Evolutionary conservation across 2,888 invertebrate genomes (phyloP).

Genomic region (Camponotus fellah): DNA sequence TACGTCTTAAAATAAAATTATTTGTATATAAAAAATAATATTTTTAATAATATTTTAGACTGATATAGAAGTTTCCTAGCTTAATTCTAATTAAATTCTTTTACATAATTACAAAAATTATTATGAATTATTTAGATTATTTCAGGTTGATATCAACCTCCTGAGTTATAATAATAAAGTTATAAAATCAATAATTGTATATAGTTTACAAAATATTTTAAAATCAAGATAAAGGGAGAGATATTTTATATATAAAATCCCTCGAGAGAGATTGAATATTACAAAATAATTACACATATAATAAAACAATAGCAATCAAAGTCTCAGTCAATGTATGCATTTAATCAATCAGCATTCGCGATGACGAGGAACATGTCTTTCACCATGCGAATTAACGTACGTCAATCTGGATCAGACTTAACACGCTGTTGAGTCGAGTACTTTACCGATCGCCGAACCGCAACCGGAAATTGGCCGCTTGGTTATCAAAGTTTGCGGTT

Average conservation of each 20-base stretch:
- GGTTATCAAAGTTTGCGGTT: constrained; percentile 86
- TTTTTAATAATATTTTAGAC: too few species aligned
- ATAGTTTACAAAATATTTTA: too few species aligned
- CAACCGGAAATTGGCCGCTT: constrained; percentile 86
- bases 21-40: neutral
- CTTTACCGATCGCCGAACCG: constrained; percentile 80
- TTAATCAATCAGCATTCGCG: constrained; percentile 59
- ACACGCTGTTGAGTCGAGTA: constrained; percentile 80
- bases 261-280: neutral
- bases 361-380: constrained; percentile 51
- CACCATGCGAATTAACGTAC: constrained; percentile 69
- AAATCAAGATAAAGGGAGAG: neutral
- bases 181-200: neutral
- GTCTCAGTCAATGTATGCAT: neutral
- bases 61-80: neutral
- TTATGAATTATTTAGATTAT: neutral
- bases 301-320: neutral
- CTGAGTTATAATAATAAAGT: neutral
- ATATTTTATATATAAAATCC: neutral
- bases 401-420: constrained; percentile 75
- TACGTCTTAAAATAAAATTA: neutral
- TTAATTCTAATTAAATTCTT: neutral
- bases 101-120: neutral
- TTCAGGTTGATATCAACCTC: neutral
- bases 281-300: neutral